Evolutionary conservation across 2,113 vertebrate genomes (phyloP).

Genomic region (Rallus limicola): DNA sequence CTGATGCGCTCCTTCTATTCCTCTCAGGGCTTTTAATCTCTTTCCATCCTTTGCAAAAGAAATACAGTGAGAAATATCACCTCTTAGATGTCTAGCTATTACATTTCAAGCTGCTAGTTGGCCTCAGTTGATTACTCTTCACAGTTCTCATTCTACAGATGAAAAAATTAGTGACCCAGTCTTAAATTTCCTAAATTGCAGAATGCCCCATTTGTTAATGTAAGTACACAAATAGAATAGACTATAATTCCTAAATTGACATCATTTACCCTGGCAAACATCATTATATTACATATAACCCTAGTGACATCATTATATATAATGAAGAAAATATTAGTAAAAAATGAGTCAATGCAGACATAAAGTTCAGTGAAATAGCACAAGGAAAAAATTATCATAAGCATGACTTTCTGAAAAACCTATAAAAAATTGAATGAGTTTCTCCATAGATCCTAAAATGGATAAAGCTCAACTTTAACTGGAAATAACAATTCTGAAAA

Average conservation of each 20-base stretch:
- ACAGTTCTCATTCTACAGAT: not conserved
- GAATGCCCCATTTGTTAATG: rapidly evolving
- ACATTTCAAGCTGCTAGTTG: not conserved
- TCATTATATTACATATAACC: not conserved
- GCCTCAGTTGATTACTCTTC: not conserved
- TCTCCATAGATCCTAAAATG: not conserved
- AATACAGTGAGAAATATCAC: not conserved
- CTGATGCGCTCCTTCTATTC: not conserved
- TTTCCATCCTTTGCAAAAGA: not conserved
- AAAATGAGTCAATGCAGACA: not conserved
- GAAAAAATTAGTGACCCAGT: not conserved
- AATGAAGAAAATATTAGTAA: not conserved
- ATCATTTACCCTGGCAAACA: no score
- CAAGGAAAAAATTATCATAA: not conserved
- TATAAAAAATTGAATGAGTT: not conserved
- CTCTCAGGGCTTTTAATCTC: not conserved
- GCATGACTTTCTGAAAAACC: not conserved
- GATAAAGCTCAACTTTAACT: not conserved
- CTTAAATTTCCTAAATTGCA: rapidly evolving
- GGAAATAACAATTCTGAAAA: not conserved
- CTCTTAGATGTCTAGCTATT: not conserved
- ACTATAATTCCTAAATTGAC: not conserved
- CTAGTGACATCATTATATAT: not conserved
- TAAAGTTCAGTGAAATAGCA: not conserved
- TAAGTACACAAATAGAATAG: not conserved